A percentile compares a stretch with the other conserved stretches of the same genome.
Evolutionary conservation across 2,797 vertebrate genomes (phyloP).

Genomic region (Silurus aristotelis): DNA sequence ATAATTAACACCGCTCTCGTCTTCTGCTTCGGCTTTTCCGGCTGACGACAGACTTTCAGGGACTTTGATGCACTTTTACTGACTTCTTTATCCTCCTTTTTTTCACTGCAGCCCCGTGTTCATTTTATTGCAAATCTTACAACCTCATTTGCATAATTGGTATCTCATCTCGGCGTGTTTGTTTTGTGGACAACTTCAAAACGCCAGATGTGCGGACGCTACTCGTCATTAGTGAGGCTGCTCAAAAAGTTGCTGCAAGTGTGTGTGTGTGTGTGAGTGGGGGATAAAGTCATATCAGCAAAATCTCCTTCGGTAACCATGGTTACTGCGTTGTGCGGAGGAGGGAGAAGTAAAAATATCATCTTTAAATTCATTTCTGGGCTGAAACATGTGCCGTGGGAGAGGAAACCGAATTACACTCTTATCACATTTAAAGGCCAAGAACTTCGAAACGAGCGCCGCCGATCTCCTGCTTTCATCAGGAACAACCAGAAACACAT

Average conservation of each 20-base stretch:
- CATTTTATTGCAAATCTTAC: background rate
- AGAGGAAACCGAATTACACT: conserved; percentile 15
- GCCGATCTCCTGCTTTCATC: background rate
- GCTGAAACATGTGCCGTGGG: conserved; percentile 8
- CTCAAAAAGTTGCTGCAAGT: conserved; percentile 18
- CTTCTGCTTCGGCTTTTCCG: background rate
- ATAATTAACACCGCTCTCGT: conserved; percentile 30
- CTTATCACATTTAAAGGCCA: conserved; percentile 20
- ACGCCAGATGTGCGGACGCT: conserved; percentile 34
- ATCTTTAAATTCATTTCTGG: conserved; percentile 30
- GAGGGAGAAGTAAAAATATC: conserved; percentile 42
- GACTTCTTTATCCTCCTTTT: background rate
- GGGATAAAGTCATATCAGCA: conserved; percentile 42
- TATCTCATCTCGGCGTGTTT: conserved; percentile 12
- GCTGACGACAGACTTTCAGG: conserved; percentile 22
- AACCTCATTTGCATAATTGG: conserved; percentile 37
- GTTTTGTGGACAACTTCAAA: conserved; percentile 23
- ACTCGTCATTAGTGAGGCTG: conserved; percentile 39
- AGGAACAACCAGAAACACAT: background rate
- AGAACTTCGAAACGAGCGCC: background rate
- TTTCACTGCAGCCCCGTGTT: background rate
- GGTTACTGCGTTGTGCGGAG: conserved; percentile 43
- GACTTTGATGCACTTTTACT: background rate
- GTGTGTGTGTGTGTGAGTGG: conserved; percentile 16
- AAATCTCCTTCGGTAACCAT: conserved; percentile 51